A percentile compares a stretch with the other conserved stretches of the same genome.
Conservation (phyloP, 2,113 vertebrate species). For the Sialia sialis region DNA sequence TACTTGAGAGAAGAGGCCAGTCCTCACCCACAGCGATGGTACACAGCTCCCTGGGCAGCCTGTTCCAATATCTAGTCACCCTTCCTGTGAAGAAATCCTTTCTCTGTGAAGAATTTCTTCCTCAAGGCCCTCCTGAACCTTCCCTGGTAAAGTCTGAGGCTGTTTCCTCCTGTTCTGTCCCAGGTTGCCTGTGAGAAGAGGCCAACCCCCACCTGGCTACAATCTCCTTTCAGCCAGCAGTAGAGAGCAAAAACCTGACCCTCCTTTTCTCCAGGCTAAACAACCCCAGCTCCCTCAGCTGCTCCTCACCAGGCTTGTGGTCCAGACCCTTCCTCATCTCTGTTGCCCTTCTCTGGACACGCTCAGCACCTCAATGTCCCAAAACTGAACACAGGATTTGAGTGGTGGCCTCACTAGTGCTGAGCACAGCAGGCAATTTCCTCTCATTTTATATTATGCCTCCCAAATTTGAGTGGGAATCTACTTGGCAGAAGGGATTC, state of each 20-base stretch:
- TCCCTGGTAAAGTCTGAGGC: background rate
- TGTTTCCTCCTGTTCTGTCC: background rate
- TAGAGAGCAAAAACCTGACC: background rate
- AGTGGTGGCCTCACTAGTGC: background rate
- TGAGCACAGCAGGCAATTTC: background rate
- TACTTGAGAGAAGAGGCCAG: background rate
- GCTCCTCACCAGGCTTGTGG: background rate
- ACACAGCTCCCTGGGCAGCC: background rate
- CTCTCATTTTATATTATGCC: background rate
- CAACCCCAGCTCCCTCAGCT: background rate
- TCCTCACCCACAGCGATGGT: background rate
- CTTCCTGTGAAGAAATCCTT: background rate
- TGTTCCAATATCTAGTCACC: background rate
- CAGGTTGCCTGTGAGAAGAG: background rate
- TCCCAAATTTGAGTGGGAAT: background rate
- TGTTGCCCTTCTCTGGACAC: rapidly evolving
- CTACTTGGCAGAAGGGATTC: background rate
- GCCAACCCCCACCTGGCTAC: too few species aligned
- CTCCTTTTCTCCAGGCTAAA: background rate
- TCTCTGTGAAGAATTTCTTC: background rate
- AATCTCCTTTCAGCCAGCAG: rapidly evolving
- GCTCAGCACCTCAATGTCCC: background rate
- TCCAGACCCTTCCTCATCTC: background rate
- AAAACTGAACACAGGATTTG: background rate
- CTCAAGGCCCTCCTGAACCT: background rate